Conservation (phyloP, 2,888 invertebrate genomes). For the Oxytorus armatus region DNA sequence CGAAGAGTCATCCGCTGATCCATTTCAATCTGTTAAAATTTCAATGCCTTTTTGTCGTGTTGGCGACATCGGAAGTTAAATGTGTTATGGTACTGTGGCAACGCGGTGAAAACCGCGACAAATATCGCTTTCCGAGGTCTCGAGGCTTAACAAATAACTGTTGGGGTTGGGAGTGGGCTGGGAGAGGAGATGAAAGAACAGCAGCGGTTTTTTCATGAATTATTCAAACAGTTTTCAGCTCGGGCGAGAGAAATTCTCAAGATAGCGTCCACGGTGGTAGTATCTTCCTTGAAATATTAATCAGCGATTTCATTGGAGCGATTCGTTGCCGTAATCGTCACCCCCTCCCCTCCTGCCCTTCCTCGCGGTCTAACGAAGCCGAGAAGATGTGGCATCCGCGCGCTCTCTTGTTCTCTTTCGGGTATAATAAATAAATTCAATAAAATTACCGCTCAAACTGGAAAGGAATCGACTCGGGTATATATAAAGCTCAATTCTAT, state of each 20-base stretch:
- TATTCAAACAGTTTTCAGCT: conserved; percentile 53
- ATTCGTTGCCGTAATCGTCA: conserved; percentile 55
- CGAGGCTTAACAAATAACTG: conserved; percentile 60
- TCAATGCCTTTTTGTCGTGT: neutral
- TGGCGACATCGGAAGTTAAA: neutral
- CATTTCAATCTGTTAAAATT: conserved; percentile 33
- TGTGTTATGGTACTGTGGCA: neutral
- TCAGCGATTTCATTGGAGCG: conserved; percentile 66
- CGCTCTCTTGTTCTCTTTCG: conserved; percentile 33
- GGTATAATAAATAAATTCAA: conserved; percentile 54
- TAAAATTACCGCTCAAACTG: conserved; percentile 49
- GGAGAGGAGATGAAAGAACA: conserved; percentile 14
- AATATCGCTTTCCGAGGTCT: conserved; percentile 59
- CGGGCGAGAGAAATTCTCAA: conserved; percentile 55
- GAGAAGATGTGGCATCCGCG: too few relatives aligned
- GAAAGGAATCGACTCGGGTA: conserved; percentile 14
- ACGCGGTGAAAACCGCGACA: conserved; percentile 45
- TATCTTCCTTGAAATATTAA: conserved; percentile 65
- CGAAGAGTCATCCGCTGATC: neutral
- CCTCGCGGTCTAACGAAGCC: neutral
- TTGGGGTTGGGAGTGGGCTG: conserved; percentile 4
- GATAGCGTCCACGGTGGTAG: conserved; percentile 39
- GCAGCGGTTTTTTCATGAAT: conserved; percentile 55
- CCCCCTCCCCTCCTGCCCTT: neutral
- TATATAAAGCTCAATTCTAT: too few relatives aligned